phyloP scores from a whole-genome alignment of 2,113 vertebrate genomes.

The Sinocyclocheilus anophthalmus region DNA sequence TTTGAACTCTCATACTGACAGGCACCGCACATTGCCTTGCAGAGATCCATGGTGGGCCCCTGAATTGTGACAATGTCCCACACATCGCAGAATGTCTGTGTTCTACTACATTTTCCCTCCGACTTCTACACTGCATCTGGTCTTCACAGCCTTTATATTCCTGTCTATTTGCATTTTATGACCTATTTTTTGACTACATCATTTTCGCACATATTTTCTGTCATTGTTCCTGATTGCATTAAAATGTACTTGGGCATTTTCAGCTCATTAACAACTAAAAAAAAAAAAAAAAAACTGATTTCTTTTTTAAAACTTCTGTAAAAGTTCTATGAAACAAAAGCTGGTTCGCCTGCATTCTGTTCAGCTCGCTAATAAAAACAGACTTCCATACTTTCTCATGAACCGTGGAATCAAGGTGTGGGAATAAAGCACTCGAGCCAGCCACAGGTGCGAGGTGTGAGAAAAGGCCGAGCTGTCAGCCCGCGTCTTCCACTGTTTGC shows the following conservation, averaged over 20 bases:
- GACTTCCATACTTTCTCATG: slow-evolving; percentile 46
- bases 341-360: background rate
- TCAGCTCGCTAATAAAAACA: slow-evolving; percentile 20
- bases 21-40: no score
- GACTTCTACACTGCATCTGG: background rate
- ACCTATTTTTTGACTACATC: background rate
- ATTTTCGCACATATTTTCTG: background rate
- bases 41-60: no score
- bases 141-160: background rate
- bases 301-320: no score
- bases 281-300: no score
- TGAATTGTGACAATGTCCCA: background rate
- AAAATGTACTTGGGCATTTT: no score
- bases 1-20: no score
- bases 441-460: slow-evolving; percentile 59
- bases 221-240: no score
- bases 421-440: slow-evolving; percentile 4
- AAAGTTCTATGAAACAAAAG: background rate
- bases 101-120: no score
- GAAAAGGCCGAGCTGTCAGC: slow-evolving; percentile 60
- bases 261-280: no score
- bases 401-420: slow-evolving; percentile 24
- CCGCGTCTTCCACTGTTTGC: slow-evolving; percentile 69
- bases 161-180: no score
- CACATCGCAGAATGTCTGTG: no score